Evolutionary conservation across 1,140 invertebrate species (phyloP).

Genomic region (Wasmannia auropunctata): DNA sequence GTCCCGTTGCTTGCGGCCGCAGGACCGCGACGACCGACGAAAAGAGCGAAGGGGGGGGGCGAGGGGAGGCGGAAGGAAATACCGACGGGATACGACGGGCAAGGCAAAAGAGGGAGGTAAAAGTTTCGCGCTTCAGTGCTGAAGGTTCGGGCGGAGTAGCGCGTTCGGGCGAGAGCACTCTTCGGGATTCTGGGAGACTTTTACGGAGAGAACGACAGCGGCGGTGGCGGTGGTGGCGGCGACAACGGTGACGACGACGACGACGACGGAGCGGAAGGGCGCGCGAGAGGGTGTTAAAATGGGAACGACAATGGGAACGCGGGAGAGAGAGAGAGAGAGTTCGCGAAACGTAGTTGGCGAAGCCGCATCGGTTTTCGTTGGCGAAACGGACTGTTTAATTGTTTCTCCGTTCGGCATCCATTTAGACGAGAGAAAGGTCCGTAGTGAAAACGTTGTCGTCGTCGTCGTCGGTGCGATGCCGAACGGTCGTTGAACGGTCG

Average conservation of each 20-base stretch:
- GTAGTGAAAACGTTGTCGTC: not conserved
- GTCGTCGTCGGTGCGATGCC: too few relatives aligned
- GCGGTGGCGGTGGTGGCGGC: not conserved
- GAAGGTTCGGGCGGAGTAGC: constrained; percentile 24
- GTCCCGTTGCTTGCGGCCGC: constrained; percentile 7
- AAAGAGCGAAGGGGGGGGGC: not conserved
- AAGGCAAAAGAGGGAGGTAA: not conserved
- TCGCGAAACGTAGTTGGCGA: constrained; percentile 42
- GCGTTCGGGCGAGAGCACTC: constrained; percentile 29
- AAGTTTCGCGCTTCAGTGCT: constrained; percentile 36
- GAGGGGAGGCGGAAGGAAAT: not conserved
- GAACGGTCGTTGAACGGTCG: constrained; percentile 4
- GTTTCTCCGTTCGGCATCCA: constrained; percentile 35
- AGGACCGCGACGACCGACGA: not conserved
- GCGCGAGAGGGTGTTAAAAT: constrained; percentile 22
- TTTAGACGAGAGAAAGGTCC: constrained; percentile 8
- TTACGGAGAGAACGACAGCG: constrained; percentile 2
- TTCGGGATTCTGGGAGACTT: constrained; percentile 34
- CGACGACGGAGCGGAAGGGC: not conserved
- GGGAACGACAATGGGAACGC: constrained; percentile 31
- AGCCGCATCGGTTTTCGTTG: constrained; percentile 49
- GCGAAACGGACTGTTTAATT: constrained; percentile 41
- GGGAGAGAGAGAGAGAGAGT: too few relatives aligned
- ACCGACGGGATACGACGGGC: not conserved
- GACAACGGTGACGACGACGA: not conserved